Evolutionary conservation across 2,797 vertebrate genomes (phyloP), one percentile per base, ranked within the genome.

Genomic region (Avahi laniger): DNA sequence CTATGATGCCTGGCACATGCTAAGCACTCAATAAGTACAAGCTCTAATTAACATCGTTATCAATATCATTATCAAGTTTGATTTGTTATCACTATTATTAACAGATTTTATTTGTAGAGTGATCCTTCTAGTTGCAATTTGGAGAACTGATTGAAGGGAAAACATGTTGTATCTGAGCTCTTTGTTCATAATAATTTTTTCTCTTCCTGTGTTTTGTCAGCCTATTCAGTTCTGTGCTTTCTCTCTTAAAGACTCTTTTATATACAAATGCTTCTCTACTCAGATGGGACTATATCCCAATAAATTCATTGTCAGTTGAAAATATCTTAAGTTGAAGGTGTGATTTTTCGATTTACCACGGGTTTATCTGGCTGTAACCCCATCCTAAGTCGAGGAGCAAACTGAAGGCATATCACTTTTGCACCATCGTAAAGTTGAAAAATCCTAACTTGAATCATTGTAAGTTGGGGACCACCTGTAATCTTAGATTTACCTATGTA

Each of bases 141-240:
- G 65, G 79, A 94, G 69, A 83, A 80, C 0, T 83, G 43, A 63
- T 38, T 30, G 33, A 92, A 59, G 52, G 33, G 12, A 41, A 1
- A 86, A 78, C 22, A 59, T 6, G 7, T 83, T 85, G 79, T 61
- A 48, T 85, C 38, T 48, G 38, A 80, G 6, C 30, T 43, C 61
- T 88, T 84, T 88, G n/a, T 89, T 93, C 84, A 93, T 63, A 54
- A 41, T 84, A 70, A 94, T 79, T 83, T 87, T 28, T 94, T 78
- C 13, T 78, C 59, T 94, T 84, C 35, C 26, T 46, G 43, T 81
- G 80, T 72, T 50, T 75, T 80, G 9, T 14, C 4, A 76, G 14
- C 11, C 28, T 78, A 24, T 24, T 91, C 80, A 67, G 20, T 89
- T 73, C 33, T 88, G 6, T 12, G 33, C 15, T 78, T 93, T 88